Base-by-base conservation (phyloP, 2,113 vertebrate genomes). In the Rhinopomastus cyanomelas region DNA sequence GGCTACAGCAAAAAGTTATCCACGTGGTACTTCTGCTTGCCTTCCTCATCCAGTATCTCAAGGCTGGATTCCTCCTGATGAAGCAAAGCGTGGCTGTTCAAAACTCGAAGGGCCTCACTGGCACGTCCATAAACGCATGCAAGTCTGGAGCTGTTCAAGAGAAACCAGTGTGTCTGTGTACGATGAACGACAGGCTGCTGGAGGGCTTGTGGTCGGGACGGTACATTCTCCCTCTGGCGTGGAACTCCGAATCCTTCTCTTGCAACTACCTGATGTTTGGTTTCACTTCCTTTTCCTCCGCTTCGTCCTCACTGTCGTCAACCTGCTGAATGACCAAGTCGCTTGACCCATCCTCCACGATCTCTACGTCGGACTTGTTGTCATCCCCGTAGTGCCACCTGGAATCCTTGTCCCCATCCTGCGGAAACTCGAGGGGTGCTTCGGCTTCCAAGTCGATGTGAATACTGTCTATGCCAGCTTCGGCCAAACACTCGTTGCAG, bases 301-400 rank as follows among this genome's bases (percentile, higher is more conserved):
- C 95, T 93, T 99, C 98, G 49, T 99, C 99, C 9, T 99, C 99
- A 16, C 99, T 99, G 86, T 99, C 98, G 3, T 99, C 99, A 42
- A 99, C 99, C 51, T 99, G 98, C 81, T 99, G 99, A 89, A 99
- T 99, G 75, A 99, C 98, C 95, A 99, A 96, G 85, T 99, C 99
- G 2, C 96, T 98, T 6, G 98, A 99, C 6, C 98, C 99, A 32
- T 99, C 98, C 89, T 99, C 98, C 4, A 99, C 99, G 23, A 99
- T 98, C 91, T 99, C 98, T 64, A 99, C 98, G 1, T 99, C 98
- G 1, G 98, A 98, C 93, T 97, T 98, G 94, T 97, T 97, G 89
- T 98, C 97, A 32, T 98, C 97, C 15, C 97, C 98, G 11, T 97
- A 96, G 73, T 97, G 96, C 98, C 98, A 98, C 46, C 95, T 92